phyloP scores from a whole-genome alignment of 2,113 vertebrate genomes.

The Nestor notabilis region DNA sequence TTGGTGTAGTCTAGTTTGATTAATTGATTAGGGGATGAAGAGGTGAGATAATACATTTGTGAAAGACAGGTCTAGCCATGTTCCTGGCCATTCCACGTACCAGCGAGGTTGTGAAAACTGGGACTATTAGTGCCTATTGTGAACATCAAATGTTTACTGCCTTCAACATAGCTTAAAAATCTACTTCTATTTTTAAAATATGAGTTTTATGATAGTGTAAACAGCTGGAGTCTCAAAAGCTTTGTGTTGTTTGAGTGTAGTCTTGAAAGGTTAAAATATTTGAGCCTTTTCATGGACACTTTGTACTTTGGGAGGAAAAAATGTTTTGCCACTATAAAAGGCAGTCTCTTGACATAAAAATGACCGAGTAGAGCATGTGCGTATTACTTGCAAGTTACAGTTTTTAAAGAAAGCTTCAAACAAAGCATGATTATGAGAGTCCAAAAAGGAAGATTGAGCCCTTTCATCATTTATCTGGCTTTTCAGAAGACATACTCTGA shows the following conservation, averaged over 20 bases:
- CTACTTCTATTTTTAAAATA: neutral
- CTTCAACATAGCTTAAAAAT: neutral
- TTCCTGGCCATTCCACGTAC: neutral
- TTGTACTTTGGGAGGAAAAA: neutral
- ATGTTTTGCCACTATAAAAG: neutral
- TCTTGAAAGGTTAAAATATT: neutral
- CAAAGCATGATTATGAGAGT: neutral
- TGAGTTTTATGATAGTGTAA: neutral
- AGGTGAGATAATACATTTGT: neutral
- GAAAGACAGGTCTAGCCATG: neutral
- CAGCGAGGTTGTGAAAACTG: neutral
- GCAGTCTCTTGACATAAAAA: neutral
- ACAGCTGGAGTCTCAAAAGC: neutral
- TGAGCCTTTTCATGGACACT: neutral
- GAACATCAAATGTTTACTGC: neutral
- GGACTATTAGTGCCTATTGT: neutral
- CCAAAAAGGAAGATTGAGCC: neutral
- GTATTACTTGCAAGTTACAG: neutral
- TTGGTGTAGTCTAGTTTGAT: neutral
- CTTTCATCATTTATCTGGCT: neutral
- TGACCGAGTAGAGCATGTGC: neutral
- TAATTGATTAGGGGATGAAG: neutral
- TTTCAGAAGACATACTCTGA: neutral
- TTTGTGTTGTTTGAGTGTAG: neutral
- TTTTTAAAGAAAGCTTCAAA: neutral